Conservation (phyloP, 2,113 vertebrate species). For the Bos javanicus region DNA sequence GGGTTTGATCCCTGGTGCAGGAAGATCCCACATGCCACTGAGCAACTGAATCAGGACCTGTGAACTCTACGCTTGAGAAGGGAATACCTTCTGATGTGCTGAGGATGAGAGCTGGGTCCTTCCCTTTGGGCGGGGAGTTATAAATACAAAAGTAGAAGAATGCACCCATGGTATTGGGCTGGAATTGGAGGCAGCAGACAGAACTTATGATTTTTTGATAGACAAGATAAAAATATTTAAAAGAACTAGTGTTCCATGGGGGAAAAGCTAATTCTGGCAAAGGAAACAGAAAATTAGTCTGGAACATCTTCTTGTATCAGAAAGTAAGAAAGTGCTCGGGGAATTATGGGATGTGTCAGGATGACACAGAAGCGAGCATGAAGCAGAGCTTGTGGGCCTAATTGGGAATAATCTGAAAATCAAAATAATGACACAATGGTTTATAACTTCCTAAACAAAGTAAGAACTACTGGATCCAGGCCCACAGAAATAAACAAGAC, state of each 20-base stretch:
- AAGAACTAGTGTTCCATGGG: not conserved
- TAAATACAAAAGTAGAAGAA: not conserved
- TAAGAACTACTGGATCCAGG: not conserved
- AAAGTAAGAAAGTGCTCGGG: not conserved
- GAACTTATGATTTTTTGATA: not conserved
- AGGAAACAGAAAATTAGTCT: not conserved
- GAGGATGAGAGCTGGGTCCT: not conserved
- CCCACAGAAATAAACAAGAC: not conserved
- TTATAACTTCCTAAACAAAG: not conserved
- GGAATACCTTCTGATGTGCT: not conserved
- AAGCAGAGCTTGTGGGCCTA: not conserved
- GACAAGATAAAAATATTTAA: not conserved
- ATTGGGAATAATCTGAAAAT: not conserved
- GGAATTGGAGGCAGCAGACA: not conserved
- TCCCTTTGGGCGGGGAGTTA: not conserved
- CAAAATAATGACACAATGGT: not conserved
- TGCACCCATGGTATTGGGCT: not conserved
- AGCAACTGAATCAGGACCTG: not conserved
- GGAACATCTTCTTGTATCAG: not conserved
- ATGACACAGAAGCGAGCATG: not conserved
- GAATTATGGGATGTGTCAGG: not conserved
- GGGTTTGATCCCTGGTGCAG: not conserved
- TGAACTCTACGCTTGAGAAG: not conserved
- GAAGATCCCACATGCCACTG: not conserved
- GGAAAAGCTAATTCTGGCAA: not conserved